Percentiles rank a stretch among this genome's conserved stretches.
phyloP scores from a whole-genome alignment of 2,797 vertebrate genomes.

The Merluccius polli region DNA sequence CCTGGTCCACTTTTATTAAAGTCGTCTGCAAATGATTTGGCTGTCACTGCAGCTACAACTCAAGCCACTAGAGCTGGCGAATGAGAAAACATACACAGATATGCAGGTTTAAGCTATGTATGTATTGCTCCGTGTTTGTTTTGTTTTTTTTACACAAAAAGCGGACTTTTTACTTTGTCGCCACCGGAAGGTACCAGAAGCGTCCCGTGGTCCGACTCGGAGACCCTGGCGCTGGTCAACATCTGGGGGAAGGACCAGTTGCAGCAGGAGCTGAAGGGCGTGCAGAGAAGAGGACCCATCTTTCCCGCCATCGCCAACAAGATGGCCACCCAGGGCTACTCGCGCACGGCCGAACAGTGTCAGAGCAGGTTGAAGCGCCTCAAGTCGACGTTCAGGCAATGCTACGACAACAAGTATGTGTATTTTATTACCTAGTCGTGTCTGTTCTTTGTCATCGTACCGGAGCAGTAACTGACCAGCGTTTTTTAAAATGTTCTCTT shows the following conservation, averaged over 20 bases:
- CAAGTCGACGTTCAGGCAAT: constrained; percentile 68
- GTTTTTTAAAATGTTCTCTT: not conserved
- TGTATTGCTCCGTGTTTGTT: too few relatives aligned
- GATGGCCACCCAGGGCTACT: constrained; percentile 61
- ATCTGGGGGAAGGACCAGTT: constrained; percentile 66
- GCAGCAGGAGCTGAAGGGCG: constrained; percentile 61
- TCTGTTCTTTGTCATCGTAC: not conserved
- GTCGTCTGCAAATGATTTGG: too few relatives aligned
- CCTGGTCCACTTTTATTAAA: too few relatives aligned
- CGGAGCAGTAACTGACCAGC: not conserved
- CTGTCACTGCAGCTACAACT: too few relatives aligned
- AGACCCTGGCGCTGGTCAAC: constrained; percentile 69
- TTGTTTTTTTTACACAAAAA: not conserved
- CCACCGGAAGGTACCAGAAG: constrained; percentile 56
- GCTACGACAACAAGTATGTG: constrained; percentile 69
- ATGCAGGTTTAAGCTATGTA: too few relatives aligned
- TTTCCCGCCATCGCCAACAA: constrained; percentile 67
- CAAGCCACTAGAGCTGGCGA: too few relatives aligned
- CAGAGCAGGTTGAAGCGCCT: constrained; percentile 69
- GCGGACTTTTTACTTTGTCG: not conserved
- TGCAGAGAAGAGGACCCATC: constrained; percentile 60
- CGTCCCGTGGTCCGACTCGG: constrained; percentile 67
- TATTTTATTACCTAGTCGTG: not conserved
- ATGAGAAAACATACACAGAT: too few relatives aligned
- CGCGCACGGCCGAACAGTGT: constrained; percentile 71